A percentile compares a stretch with the other conserved stretches of the same genome.
phyloP scores from a whole-genome alignment of 2,113 vertebrate genomes.

The Gavia stellata region DNA sequence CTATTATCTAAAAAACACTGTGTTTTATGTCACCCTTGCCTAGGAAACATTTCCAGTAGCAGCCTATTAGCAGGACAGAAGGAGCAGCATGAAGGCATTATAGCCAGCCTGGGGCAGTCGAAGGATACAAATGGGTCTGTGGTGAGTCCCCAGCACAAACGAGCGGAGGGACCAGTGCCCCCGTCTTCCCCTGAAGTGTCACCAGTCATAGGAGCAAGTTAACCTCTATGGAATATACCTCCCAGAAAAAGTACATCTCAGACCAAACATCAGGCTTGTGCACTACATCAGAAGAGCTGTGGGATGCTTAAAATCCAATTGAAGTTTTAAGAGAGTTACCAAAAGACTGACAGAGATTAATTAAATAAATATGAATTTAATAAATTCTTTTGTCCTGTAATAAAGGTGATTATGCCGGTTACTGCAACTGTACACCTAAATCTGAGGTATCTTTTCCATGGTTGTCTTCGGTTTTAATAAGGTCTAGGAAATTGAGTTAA shows the following conservation, averaged over 20 bases:
- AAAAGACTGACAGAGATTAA: not conserved
- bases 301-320: accelerated
- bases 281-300: not conserved
- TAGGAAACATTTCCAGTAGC: not conserved
- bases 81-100: not conserved
- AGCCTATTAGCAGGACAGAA: not conserved
- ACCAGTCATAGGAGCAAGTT: not conserved
- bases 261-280: not conserved
- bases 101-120: accelerated
- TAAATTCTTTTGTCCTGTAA: not conserved
- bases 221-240: accelerated
- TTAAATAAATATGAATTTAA: not conserved
- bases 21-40: not conserved
- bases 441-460: not conserved
- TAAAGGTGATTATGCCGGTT: not conserved
- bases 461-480: not conserved
- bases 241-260: not conserved
- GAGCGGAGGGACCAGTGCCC: accelerated
- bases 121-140: not conserved
- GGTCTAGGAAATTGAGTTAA: not conserved
- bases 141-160: not conserved
- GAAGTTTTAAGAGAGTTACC: not conserved
- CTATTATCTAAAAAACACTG: not conserved
- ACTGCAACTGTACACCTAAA: not conserved
- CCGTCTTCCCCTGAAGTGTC: accelerated